Evolutionary conservation across 1,140 invertebrate species (phyloP), one percentile per base, ranked within the genome.

Genomic region (Gryon sp.): DNA sequence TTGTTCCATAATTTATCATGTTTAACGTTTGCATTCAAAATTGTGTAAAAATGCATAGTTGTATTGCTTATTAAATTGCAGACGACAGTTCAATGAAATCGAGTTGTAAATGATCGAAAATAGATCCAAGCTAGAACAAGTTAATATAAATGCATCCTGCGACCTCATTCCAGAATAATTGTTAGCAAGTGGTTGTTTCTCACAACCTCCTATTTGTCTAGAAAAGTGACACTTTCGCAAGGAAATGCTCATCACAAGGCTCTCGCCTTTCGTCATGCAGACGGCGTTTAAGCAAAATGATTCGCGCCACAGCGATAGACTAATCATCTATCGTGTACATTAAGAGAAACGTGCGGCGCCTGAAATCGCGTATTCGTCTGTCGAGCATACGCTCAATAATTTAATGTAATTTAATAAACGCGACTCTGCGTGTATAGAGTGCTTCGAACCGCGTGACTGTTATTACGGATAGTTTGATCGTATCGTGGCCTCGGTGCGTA

Each of bases 381-480:
- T 57, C 48, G 46, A 55, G 59, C 50, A 4, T 20, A 50, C 55
- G 9, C 38, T 50, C 81, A 83, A 83, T 83, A 82, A 83, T 82
- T 83, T 83, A 78, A 83, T 81, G 82, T 83, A 83, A 83, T 84
- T 84, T 83, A 83, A 84, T 84, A 84, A 84, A 82, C 80, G 81
- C 81, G 75, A 80, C 72, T 76, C 78, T 70, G 74, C 72, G 78
- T 78, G 66, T 78, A 60, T 65, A 72, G 53, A 74, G 59, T 69
- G 73, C 48, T 45, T 43, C 41, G 60, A 77, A 57, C 76, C 80
- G 63, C 66, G 70, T 59, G 82, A 73, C 76, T 84, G 81, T 84
- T 82, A 83, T 84, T 84, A 82, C 76, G 43, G 81, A 82, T 76
- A 84, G 82, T 84, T 84, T 83, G 82, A 84, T 82, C 83, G 79